Base-by-base conservation (phyloP, 35 echinoderm and acorn worm species). In the Apostichopus parvimensis region DNA sequence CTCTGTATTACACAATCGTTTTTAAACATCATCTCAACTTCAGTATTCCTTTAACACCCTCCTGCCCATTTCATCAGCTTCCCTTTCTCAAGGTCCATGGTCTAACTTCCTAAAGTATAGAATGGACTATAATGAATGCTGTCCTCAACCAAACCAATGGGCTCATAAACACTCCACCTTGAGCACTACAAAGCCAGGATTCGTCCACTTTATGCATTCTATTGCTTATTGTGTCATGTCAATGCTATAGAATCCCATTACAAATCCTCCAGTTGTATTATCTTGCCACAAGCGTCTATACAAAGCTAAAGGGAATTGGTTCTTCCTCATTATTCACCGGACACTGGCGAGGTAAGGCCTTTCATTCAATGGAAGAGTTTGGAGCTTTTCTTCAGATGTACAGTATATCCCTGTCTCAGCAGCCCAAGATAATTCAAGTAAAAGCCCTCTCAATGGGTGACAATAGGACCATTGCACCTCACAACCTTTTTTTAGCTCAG, bases 181-280 rank as follows among this genome's bases (percentile, higher is more conserved):
- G 18, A 68, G 64, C 64, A 14, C 11, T 18, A 68, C 64, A 68
- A 68, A 68, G 64, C 11, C 64, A 68, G 64, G 11, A 68, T 68
- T 18, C 64, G 18, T 28, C 64, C 64, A 68, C 64, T 68, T 68
- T 68, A 68, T 68, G 11, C 64, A 6, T 82, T 17, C 79, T 55
- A 34, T 82, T 54, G 79, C 13, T 54, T 56, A 82, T 82, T 82
- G 79, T 82, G 10, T 53, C 5, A 82, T 45, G 0, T 45, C 12
- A 82, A 34, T 13, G 8, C 79, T 82, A 53, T 18, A 82, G 79
- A 54, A 82, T 82, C 79, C 54, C 79, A 82, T 82, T 82, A 82
- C 79, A 82, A 82, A 82, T 82, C 79, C 79, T 56, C 54, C 54
- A 18, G 24, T 82, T 45, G 79, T 82, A 54, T 82, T 53, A 34